These are phyloP conservation scores for Neoarius graeffei DNA, from an alignment of 2,113 vertebrate genomes.

Conservation along the genomic window DNA sequence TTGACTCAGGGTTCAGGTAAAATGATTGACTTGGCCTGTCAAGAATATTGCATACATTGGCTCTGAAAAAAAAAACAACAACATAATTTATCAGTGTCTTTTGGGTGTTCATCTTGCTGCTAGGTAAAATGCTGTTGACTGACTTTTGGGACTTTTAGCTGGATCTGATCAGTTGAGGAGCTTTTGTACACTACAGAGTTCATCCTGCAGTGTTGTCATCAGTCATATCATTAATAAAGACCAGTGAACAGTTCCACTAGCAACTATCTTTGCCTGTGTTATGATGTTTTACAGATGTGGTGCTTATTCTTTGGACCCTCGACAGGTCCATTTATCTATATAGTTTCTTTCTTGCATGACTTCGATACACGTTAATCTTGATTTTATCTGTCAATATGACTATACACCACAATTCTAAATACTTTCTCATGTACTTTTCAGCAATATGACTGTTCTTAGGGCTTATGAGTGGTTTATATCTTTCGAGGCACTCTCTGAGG, in stretches of 20 bases:
- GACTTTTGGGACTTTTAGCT: background rate
- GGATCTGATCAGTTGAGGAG: slow-evolving; percentile 10
- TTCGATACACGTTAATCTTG: slow-evolving; percentile 15
- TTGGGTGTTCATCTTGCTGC: slow-evolving; percentile 4
- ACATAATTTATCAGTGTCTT: background rate
- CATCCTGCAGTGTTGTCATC: slow-evolving; percentile 5
- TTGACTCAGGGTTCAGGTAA: slow-evolving; percentile 1
- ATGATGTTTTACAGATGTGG: slow-evolving; percentile 28
- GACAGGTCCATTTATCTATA: slow-evolving; percentile 13
- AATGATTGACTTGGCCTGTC: background rate
- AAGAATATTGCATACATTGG: background rate
- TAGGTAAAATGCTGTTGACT: slow-evolving; percentile 4
- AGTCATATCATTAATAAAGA: slow-evolving; percentile 23
- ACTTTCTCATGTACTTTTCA: slow-evolving; percentile 11
- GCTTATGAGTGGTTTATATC: background rate
- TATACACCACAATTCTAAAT: slow-evolving; percentile 17
- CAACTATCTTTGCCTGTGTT: background rate
- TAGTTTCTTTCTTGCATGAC: background rate
- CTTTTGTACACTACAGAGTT: slow-evolving; percentile 14
- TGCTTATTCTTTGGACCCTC: slow-evolving; percentile 1
- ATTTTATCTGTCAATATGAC: slow-evolving; percentile 12
- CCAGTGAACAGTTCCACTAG: slow-evolving; percentile 12
- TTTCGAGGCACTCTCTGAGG: background rate
- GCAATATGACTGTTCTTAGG: background rate
- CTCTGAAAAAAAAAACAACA: background rate